A percentile compares a stretch with the other conserved stretches of the same genome.
Conservation (phyloP, 2,797 vertebrate genomes). For the Phalanger gymnotis region DNA sequence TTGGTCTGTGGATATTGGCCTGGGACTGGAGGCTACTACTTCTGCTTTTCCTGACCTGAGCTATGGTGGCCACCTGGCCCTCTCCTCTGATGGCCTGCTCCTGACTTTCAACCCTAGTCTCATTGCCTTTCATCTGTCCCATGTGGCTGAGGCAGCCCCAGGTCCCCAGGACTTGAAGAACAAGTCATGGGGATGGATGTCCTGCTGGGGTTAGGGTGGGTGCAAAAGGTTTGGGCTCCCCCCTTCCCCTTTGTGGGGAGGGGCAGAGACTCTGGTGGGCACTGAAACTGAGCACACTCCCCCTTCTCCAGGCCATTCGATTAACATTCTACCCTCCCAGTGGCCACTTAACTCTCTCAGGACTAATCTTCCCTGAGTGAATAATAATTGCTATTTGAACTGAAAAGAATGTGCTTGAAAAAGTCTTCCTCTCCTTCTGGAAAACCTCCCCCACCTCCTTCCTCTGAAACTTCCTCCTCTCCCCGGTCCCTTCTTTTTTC, state of each 20-base stretch:
- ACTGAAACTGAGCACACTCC: background rate
- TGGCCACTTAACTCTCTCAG: background rate
- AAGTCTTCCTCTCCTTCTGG: background rate
- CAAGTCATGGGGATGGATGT: conserved; percentile 62
- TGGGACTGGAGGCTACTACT: conserved; percentile 18
- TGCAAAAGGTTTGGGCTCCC: too few species aligned
- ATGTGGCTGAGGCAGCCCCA: conserved; percentile 62
- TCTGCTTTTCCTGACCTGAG: conserved; percentile 11
- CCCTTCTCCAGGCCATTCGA: background rate
- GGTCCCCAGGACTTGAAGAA: conserved; percentile 75
- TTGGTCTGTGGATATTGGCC: conserved; percentile 51
- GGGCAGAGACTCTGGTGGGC: background rate
- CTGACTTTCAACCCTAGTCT: conserved; percentile 45
- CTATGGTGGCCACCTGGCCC: background rate
- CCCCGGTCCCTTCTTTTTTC: too few species aligned
- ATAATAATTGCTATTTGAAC: background rate
- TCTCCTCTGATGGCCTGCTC: background rate
- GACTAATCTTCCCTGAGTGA: background rate
- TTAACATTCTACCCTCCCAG: background rate
- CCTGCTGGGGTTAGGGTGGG: background rate
- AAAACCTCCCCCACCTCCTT: background rate
- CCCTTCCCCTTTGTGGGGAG: background rate
- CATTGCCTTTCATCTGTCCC: conserved; percentile 79
- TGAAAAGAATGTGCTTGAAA: background rate
- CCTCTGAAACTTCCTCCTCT: too few species aligned